Evolutionary conservation across 2,888 invertebrate species (phyloP).

Genomic region (Elysia crispata): DNA sequence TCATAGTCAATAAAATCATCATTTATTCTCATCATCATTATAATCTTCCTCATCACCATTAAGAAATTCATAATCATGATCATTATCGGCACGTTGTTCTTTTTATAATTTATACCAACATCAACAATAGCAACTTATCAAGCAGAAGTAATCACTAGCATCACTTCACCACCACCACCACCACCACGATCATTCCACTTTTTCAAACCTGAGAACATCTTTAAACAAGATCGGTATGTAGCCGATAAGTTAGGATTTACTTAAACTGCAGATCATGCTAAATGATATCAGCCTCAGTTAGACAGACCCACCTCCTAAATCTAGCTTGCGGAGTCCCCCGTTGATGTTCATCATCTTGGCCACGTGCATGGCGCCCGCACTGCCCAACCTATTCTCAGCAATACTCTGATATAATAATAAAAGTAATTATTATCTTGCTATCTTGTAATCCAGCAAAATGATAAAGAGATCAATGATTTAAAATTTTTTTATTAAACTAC

Average conservation of each 20-base stretch:
- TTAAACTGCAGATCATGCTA: too few relatives aligned
- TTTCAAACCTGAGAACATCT: too few relatives aligned
- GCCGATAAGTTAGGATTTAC: too few relatives aligned
- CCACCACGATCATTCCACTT: too few relatives aligned
- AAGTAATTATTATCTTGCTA: too few relatives aligned
- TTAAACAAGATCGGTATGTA: too few relatives aligned
- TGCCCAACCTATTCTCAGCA: conserved; percentile 74
- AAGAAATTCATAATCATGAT: conserved; percentile 19
- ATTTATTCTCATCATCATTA: conserved; percentile 15
- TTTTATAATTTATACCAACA: not conserved
- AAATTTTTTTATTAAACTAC: too few relatives aligned
- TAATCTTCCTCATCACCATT: conserved; percentile 14
- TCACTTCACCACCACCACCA: too few relatives aligned
- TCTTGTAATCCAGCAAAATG: too few relatives aligned
- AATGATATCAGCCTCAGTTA: too few relatives aligned
- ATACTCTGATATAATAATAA: too few relatives aligned
- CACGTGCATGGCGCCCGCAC: conserved; percentile 66
- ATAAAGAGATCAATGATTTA: conserved; percentile 10
- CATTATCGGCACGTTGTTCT: conserved; percentile 27
- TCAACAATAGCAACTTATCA: not conserved
- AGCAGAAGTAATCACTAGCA: too few relatives aligned
- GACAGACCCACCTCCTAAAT: conserved; percentile 70
- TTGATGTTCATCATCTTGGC: conserved; percentile 72
- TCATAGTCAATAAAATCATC: conserved; percentile 16
- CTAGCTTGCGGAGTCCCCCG: conserved; percentile 67